Percentiles rank a stretch among this genome's conserved stretches.
Conservation (phyloP, 2,797 vertebrate species). For the Ctenochaetus hawaiiensis region DNA sequence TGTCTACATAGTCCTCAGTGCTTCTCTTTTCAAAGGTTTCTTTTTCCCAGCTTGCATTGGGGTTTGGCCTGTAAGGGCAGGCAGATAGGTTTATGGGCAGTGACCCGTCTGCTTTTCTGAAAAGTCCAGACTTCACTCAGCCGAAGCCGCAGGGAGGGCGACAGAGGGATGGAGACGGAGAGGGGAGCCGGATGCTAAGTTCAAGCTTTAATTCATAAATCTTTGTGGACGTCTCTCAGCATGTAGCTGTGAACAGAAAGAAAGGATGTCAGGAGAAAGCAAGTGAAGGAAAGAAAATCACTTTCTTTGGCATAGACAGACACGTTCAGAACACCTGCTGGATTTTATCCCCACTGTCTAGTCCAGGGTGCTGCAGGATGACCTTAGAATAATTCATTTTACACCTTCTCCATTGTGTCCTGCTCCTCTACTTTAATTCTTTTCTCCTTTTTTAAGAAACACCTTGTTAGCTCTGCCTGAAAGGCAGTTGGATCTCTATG, state of each 20-base stretch:
- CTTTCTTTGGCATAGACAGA: slow-evolving; percentile 62
- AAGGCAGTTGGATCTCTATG: slow-evolving; percentile 44
- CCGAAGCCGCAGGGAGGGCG: slow-evolving; percentile 54
- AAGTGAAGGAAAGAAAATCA: slow-evolving; percentile 49
- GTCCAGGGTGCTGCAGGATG: slow-evolving; percentile 47
- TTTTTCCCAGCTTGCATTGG: slow-evolving; percentile 58
- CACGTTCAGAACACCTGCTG: slow-evolving; percentile 61
- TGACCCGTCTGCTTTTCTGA: slow-evolving; percentile 71
- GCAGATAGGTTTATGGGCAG: slow-evolving; percentile 60
- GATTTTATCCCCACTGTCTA: slow-evolving; percentile 60
- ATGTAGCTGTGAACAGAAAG: slow-evolving; percentile 51
- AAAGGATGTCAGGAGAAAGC: slow-evolving; percentile 37
- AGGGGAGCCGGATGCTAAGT: slow-evolving; percentile 55
- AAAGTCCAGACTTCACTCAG: slow-evolving; percentile 73
- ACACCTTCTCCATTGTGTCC: slow-evolving; percentile 48
- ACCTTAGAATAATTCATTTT: slow-evolving; percentile 76
- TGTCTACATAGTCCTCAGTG: slow-evolving; percentile 56
- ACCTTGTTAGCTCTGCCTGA: slow-evolving; percentile 59
- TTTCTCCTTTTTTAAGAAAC: slow-evolving; percentile 47
- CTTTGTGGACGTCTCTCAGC: slow-evolving; percentile 68
- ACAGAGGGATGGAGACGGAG: slow-evolving; percentile 47
- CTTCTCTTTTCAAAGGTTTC: slow-evolving; percentile 58
- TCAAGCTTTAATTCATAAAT: slow-evolving; percentile 81
- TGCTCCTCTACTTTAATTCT: slow-evolving; percentile 43
- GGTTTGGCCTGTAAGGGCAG: slow-evolving; percentile 62